Percentiles rank a stretch among this genome's conserved stretches.
These are phyloP conservation scores for Drosophila kanekoi DNA, from an alignment of 2,888 invertebrate species.

Conservation along the genomic window DNA sequence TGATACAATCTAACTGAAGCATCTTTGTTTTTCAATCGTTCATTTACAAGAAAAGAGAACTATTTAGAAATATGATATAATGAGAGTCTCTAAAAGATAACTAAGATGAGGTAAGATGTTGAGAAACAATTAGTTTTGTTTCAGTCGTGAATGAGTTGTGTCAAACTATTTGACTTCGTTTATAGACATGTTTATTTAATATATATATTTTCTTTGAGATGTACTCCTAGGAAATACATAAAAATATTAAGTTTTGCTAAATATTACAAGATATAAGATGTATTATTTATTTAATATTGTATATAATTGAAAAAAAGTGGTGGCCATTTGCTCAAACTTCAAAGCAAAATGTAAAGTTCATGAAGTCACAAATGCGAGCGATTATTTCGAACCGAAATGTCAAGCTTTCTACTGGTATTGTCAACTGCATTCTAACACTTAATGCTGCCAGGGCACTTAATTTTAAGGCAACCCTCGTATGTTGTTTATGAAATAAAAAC, in stretches of 20 bases:
- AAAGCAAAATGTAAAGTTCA: not conserved
- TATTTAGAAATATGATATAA: too few species aligned
- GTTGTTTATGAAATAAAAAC: slow-evolving; percentile 4
- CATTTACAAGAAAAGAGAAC: not conserved
- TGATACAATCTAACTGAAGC: not conserved
- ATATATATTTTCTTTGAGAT: too few species aligned
- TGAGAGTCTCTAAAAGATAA: too few species aligned
- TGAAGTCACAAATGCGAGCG: not conserved
- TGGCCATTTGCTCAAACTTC: not conserved
- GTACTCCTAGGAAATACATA: too few species aligned
- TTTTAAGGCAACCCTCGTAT: not conserved
- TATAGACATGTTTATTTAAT: too few species aligned
- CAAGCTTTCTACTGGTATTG: too few species aligned
- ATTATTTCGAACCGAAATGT: not conserved
- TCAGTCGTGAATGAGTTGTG: not conserved
- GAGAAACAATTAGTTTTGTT: not conserved
- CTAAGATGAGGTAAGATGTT: not conserved
- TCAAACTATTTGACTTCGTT: not conserved
- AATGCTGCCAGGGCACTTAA: too few species aligned
- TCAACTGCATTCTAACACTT: too few species aligned
- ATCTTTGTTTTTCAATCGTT: not conserved
- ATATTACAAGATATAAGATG: too few species aligned
- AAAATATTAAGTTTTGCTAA: too few species aligned
- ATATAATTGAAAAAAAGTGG: not conserved
- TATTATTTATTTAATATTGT: not conserved